Conservation (phyloP, 2,113 vertebrate genomes). For the Nerophis lumbriciformis region DNA sequence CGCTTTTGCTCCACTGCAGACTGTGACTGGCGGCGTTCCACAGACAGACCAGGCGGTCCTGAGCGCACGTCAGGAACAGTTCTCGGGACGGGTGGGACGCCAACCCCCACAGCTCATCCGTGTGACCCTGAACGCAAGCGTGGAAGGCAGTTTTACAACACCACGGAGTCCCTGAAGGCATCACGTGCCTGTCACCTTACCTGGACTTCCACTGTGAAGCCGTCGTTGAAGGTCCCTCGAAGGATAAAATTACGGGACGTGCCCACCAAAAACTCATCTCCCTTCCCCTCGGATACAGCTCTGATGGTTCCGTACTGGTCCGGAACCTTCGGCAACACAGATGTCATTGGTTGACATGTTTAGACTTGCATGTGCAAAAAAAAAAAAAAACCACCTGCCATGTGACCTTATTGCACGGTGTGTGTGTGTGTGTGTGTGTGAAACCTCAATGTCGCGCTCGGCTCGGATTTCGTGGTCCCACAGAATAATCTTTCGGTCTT, state of each 20-base stretch:
- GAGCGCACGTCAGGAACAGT: constrained; percentile 90
- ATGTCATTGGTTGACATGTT: neutral
- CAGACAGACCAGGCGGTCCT: constrained; percentile 92
- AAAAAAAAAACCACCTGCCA: neutral
- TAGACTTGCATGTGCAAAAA: too few relatives aligned
- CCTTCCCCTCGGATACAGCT: constrained; percentile 91
- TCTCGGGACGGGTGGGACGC: constrained; percentile 90
- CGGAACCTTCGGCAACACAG: constrained; percentile 75
- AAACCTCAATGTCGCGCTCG: constrained; percentile 93
- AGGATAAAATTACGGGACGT: constrained; percentile 95
- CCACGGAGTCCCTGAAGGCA: neutral
- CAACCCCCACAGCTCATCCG: constrained; percentile 95
- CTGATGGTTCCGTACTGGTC: constrained; percentile 94
- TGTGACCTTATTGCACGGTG: neutral
- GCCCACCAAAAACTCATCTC: constrained; percentile 89
- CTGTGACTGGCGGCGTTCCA: constrained; percentile 87
- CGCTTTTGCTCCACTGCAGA: constrained; percentile 88
- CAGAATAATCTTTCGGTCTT: constrained; percentile 88
- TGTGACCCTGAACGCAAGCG: constrained; percentile 82
- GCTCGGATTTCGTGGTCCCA: constrained; percentile 91
- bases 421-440: neutral
- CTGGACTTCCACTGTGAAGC: constrained; percentile 93
- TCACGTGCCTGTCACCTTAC: constrained; percentile 49
- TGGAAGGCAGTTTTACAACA: neutral
- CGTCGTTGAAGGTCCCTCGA: constrained; percentile 90